Evolutionary conservation across 1,140 invertebrate genomes (phyloP).

Genomic region (Brachionus asplanchnoidis): DNA sequence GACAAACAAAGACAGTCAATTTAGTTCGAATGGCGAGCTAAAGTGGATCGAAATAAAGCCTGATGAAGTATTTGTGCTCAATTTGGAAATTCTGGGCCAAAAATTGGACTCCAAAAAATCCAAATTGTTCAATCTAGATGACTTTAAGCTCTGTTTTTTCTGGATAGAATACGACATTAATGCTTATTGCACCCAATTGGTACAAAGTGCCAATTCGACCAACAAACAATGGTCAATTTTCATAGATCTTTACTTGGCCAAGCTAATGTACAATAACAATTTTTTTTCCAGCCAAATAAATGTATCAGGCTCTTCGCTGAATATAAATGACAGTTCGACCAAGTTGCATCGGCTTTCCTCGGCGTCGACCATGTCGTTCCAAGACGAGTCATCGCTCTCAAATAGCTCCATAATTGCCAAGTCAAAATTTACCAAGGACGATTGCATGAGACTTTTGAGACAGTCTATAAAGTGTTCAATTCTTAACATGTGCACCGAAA

Average conservation of each 20-base stretch:
- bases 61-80: neutral
- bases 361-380: neutral
- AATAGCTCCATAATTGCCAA: neutral
- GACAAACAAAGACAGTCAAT: neutral
- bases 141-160: neutral
- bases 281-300: neutral
- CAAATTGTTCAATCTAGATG: neutral
- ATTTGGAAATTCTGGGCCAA: neutral
- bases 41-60: slow-evolving; percentile 25
- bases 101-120: neutral
- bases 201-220: neutral
- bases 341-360: slow-evolving; percentile 5
- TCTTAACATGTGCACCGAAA: neutral
- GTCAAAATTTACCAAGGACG: slow-evolving; percentile 1
- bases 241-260: neutral
- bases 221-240: neutral
- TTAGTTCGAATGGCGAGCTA: neutral
- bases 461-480: neutral
- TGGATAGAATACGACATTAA: slow-evolving; percentile 29
- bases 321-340: slow-evolving; percentile 4
- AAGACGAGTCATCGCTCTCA: neutral
- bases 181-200: neutral
- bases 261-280: neutral
- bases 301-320: neutral
- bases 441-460: neutral